These are phyloP conservation scores for Belgica antarctica DNA, from an alignment of 2,888 invertebrate genomes.

Conservation along the genomic window DNA sequence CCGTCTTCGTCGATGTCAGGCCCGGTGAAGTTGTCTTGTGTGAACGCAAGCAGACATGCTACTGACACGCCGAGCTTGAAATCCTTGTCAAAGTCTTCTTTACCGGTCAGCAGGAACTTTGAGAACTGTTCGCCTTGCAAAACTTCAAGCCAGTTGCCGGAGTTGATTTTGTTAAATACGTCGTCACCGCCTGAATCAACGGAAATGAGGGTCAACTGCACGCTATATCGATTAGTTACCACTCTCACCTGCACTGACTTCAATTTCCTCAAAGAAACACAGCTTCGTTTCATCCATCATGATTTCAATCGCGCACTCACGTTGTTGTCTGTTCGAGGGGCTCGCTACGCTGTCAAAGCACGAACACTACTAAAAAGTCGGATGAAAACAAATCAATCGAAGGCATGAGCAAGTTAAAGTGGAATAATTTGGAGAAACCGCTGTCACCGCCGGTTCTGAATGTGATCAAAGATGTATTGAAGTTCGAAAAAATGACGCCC, in stretches of 20 bases:
- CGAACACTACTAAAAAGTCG: neutral
- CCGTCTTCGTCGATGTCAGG: constrained; percentile 58
- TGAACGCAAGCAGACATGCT: constrained; percentile 67
- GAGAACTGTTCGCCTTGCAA: neutral
- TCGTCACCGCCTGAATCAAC: neutral
- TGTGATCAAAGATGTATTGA: constrained; percentile 57
- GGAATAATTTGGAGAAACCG: constrained; percentile 57
- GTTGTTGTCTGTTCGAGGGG: too few species aligned
- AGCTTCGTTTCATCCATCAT: neutral
- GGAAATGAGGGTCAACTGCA: neutral
- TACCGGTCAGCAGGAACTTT: neutral
- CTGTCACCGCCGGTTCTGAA: constrained; percentile 58
- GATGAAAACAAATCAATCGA: constrained; percentile 20
- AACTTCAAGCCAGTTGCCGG: neutral
- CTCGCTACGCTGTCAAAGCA: neutral
- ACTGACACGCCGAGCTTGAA: constrained; percentile 62
- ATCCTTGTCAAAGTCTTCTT: constrained; percentile 49
- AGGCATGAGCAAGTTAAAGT: constrained; percentile 49
- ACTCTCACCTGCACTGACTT: neutral
- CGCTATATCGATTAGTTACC: too few species aligned
- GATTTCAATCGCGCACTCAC: too few species aligned
- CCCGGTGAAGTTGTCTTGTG: constrained; percentile 80
- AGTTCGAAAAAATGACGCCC: constrained; percentile 61
- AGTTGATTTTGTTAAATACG: neutral
- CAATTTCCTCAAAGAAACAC: constrained; percentile 17